phyloP scores from a whole-genome alignment of 2,888 invertebrate genomes.

The Trachelus stipa region DNA sequence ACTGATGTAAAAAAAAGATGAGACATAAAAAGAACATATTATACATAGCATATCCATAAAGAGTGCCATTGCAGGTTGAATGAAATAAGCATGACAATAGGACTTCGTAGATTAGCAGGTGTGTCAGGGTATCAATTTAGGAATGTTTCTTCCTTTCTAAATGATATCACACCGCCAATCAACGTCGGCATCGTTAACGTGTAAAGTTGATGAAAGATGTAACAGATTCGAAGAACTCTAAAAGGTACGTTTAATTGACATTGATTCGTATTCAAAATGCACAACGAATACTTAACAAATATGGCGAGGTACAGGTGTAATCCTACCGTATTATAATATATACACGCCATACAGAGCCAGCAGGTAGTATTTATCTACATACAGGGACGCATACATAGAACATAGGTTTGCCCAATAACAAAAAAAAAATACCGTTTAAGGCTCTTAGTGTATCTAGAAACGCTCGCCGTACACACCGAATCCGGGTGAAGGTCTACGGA shows the following conservation, averaged over 20 bases:
- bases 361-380: background rate
- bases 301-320: slow-evolving; percentile 7
- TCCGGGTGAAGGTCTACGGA: slow-evolving; percentile 1
- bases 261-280: background rate
- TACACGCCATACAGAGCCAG: background rate
- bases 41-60: background rate
- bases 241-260: background rate
- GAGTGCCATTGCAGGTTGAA: background rate
- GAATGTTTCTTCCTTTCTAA: background rate
- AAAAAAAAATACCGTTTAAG: background rate
- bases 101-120: background rate
- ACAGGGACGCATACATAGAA: background rate
- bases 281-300: background rate
- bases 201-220: background rate
- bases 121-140: background rate
- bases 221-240: slow-evolving; percentile 1
- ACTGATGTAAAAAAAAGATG: background rate
- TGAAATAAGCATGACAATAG: background rate
- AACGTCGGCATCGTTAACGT: background rate
- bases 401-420: background rate
- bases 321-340: background rate
- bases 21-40: background rate
- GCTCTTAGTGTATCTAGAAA: background rate
- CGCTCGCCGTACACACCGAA: background rate
- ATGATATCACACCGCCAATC: background rate